phyloP scores from a whole-genome alignment of 2,888 invertebrate species.

The Exocentrus adspersus region DNA sequence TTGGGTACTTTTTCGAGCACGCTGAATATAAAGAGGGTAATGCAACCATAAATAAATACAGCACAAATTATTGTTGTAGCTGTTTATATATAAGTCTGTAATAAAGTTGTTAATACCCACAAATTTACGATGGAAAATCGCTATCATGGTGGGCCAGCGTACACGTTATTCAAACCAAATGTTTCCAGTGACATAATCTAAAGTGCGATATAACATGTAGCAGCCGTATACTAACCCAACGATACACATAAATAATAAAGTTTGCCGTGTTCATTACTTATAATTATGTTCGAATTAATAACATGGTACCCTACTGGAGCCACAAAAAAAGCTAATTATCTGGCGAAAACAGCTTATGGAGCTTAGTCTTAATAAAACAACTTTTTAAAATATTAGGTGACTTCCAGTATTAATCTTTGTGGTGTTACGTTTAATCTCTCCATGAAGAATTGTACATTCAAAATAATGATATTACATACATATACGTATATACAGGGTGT shows the following conservation, averaged over 20 bases:
- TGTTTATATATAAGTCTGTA: background rate
- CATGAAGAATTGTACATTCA: constrained; percentile 1
- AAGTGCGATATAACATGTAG: constrained; percentile 47
- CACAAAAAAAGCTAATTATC: constrained; percentile 29
- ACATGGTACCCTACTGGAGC: constrained; percentile 26
- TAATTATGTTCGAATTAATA: constrained; percentile 55
- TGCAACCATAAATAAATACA: background rate
- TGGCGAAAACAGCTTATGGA: constrained; percentile 9
- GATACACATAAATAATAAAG: constrained; percentile 56
- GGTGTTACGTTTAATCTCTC: background rate
- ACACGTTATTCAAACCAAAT: constrained; percentile 55
- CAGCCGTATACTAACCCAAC: constrained; percentile 37
- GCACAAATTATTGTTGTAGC: background rate
- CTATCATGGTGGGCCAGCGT: constrained; percentile 51
- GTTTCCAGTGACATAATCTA: constrained; percentile 55
- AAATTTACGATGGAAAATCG: constrained; percentile 34
- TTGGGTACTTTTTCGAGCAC: background rate
- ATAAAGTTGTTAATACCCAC: constrained; percentile 1
- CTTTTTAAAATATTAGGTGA: constrained; percentile 11
- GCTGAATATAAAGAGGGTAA: background rate
- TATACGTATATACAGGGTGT: too few relatives aligned
- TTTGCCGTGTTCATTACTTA: constrained; percentile 54
- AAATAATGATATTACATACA: too few relatives aligned
- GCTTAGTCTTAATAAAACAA: constrained; percentile 16
- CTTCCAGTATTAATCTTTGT: constrained; percentile 23